Evolutionary conservation across 2,797 vertebrate species (phyloP), one percentile per base, ranked within the genome.

Genomic region (Coranthus polyacanthus): DNA sequence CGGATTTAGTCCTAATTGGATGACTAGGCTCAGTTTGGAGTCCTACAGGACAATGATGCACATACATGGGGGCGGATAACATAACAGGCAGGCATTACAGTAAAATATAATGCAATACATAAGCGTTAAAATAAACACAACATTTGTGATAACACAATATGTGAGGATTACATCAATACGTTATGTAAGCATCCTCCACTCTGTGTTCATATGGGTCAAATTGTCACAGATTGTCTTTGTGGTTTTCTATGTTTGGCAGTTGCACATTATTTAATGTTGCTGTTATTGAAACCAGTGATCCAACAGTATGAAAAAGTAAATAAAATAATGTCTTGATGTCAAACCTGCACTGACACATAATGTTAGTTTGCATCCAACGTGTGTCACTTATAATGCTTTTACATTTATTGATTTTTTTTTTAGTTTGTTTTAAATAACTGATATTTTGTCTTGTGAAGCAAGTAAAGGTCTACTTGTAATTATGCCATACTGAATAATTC

Each of bases 1-100:
- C 84, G 82, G 75, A 91, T 90, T 90, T 88, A n/a, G 75, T 47
- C 68, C 65, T 88, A 90, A 91, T 90, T 88, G 82, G 84, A 89
- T 83, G 85, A 91, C 80, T 7, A 50, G 80, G 50, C 81, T 42
- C 57, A 57, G 77, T 54, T 78, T 74, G 56, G 59, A 71, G 62
- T 87, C 82, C 78, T 82, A 22, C 63, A 49, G 73, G 87, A 90
- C 64, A 66, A 41, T 16, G 64, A 81, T 75, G 69, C 75, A 64
- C 69, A 79, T 67, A 70, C 68, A 61, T 60, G 53, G 65, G n/a
- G 57, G 20, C 26, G 57, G 70, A 43, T 70, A 20, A 75, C 77
- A 76, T 68, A 78, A 72, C 68, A 60, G 44, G 18, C 54, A 17
- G 34, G 68, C 47, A 61, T 67, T 62, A 54, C 5, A 41, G 41